Evolutionary conservation across 2,888 invertebrate species (phyloP), one percentile per base, ranked within the genome.

Genomic region (Myathropa florea): DNA sequence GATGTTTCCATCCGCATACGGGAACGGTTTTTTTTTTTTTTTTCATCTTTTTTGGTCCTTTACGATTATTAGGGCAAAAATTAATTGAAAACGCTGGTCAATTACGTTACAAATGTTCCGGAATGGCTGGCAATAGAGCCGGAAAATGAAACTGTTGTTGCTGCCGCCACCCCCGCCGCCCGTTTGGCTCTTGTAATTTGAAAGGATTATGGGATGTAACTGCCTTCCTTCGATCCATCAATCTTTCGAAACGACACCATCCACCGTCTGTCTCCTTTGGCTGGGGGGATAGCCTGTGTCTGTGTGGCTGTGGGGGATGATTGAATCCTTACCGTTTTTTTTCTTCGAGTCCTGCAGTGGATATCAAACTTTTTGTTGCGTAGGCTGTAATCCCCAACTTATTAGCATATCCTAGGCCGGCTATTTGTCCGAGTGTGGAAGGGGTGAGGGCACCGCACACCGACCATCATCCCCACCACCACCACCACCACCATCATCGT

Each of bases 71-170:
- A 90, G 91, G 90, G 91, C 91, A 91, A 91, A 90, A 91, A 91
- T 91, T 91, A 92, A 92, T 91, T 92, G 92, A 91, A 92, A 92
- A 91, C 92, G 91, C 91, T 91, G 91, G 92, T 84, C 83, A 76
- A 84, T 84, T 80, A 80, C 33, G 77, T 28, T 55, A 61, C 64
- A 83, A 72, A 78, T 71, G 72, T 72, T 28, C 67, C 68, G 71
- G 68, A 81, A 75, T 46, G 63, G 18, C 57, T 12, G 33, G 24
- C 28, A 57, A 39, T 68, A 18, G 33, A 59, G n/a, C 24, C 7
- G 28, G 59, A 24, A 28, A 12, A 60, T 57, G 3, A 57, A 57
- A 4, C n/a, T n/a, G n/a, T 57, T 73, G 64, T 30, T 23, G 21
- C 23, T 28, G 3, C 30, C 23, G 12, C 4, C 2, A 1, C 30